These are phyloP conservation scores for Mesocricetus auratus DNA, from an alignment of 2,113 vertebrate species.

Conservation along the genomic window DNA sequence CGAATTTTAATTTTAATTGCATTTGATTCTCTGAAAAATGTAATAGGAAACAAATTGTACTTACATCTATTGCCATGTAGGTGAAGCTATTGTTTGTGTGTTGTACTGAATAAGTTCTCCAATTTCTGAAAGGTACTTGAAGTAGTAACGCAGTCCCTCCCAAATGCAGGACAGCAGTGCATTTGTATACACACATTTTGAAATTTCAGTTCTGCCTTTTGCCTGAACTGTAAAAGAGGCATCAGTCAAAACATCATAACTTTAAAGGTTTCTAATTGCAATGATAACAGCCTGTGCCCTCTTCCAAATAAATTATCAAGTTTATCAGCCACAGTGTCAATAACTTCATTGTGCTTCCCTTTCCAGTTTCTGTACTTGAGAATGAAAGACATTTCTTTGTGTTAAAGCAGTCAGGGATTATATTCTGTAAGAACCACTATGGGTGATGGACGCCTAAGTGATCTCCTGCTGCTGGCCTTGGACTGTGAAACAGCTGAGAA, in stretches of 20 bases:
- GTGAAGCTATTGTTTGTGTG: not conserved
- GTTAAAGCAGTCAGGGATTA: slow-evolving; percentile 75
- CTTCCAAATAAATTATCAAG: slow-evolving; percentile 61
- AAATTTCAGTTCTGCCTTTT: slow-evolving; percentile 10
- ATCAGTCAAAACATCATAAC: slow-evolving; percentile 39
- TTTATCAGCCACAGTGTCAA: slow-evolving; percentile 68
- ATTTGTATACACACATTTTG: not conserved
- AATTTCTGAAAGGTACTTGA: not conserved
- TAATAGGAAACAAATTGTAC: not conserved
- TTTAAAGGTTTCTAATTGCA: slow-evolving; percentile 64
- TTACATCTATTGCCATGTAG: not conserved
- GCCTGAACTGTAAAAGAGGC: not conserved
- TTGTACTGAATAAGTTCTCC: not conserved
- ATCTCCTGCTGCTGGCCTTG: slow-evolving; percentile 76
- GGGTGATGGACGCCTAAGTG: slow-evolving; percentile 81
- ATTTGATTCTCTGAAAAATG: not conserved
- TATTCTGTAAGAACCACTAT: slow-evolving; percentile 70
- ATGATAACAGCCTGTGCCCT: slow-evolving; percentile 23
- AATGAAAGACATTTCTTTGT: slow-evolving; percentile 74
- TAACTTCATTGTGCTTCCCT: slow-evolving; percentile 63
- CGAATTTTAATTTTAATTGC: slow-evolving; percentile 16
- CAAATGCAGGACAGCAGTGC: not conserved
- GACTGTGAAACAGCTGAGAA: slow-evolving; percentile 78
- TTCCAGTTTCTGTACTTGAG: slow-evolving; percentile 64
- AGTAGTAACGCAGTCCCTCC: not conserved